Evolutionary conservation across 2,888 invertebrate species (phyloP).

Genomic region (Homarus gammarus): DNA sequence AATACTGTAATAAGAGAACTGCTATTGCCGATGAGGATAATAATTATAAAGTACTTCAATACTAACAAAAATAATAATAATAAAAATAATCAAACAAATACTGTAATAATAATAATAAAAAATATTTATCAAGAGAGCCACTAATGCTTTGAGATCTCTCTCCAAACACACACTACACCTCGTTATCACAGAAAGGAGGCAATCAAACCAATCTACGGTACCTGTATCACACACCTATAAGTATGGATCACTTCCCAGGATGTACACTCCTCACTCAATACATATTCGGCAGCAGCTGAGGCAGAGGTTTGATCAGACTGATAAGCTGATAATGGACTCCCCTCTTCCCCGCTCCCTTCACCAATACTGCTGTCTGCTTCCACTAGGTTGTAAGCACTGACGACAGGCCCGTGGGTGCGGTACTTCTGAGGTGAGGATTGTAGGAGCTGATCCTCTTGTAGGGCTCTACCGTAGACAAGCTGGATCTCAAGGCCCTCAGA

Average conservation of each 20-base stretch:
- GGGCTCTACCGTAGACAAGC: not conserved
- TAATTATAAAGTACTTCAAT: not conserved
- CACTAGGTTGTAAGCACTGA: slow-evolving; percentile 18
- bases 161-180: too few species aligned
- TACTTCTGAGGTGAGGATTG: not conserved
- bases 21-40: too few species aligned
- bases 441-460: not conserved
- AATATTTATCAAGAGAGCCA: too few species aligned
- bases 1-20: too few species aligned
- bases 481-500: not conserved
- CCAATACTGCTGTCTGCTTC: not conserved
- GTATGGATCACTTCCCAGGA: too few species aligned
- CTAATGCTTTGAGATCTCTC: too few species aligned
- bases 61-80: not conserved
- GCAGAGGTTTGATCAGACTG: not conserved
- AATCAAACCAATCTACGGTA: too few species aligned
- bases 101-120: too few species aligned
- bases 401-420: slow-evolving; percentile 10
- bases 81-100: not conserved
- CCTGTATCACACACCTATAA: too few species aligned
- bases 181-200: too few species aligned
- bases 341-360: not conserved
- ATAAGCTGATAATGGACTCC: not conserved
- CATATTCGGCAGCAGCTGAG: not conserved
- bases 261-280: not conserved